Conservation (phyloP, 2,888 invertebrate genomes). For the Selenia dentaria region DNA sequence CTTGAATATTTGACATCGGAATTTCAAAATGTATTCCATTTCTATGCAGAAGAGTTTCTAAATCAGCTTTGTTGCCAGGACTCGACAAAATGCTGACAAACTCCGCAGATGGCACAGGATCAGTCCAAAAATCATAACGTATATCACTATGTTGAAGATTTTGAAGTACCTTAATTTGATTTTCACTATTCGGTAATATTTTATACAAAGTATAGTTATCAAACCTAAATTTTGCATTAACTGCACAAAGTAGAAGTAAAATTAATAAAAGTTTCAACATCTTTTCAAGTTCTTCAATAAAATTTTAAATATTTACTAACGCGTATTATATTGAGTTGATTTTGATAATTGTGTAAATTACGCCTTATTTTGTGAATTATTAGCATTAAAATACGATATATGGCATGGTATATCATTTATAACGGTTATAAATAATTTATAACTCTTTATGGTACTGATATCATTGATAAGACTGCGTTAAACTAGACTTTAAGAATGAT, state of each 20-base stretch:
- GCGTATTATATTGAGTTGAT: background rate
- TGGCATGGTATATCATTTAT: conserved; percentile 21
- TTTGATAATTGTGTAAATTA: background rate
- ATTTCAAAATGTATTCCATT: conserved; percentile 61
- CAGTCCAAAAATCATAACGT: conserved; percentile 66
- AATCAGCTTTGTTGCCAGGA: conserved; percentile 50
- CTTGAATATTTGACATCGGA: conserved; percentile 70
- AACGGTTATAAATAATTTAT: conserved; percentile 15
- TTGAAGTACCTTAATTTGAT: conserved; percentile 72
- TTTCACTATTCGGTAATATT: conserved; percentile 64
- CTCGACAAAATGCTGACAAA: conserved; percentile 64
- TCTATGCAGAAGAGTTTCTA: conserved; percentile 49
- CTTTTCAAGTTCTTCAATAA: no score
- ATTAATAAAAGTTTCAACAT: conserved; percentile 32
- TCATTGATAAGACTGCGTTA: conserved; percentile 4
- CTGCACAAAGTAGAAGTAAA: conserved; percentile 27
- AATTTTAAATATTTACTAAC: background rate
- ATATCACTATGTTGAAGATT: conserved; percentile 60
- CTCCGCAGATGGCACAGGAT: conserved; percentile 44
- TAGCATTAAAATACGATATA: conserved; percentile 5
- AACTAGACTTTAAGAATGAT: conserved; percentile 7
- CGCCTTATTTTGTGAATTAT: background rate
- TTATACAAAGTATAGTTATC: conserved; percentile 75
- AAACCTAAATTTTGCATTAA: conserved; percentile 47
- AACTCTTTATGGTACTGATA: conserved; percentile 4